Evolutionary conservation across 2,797 vertebrate genomes (phyloP).

Genomic region (Bucorvus abyssinicus): DNA sequence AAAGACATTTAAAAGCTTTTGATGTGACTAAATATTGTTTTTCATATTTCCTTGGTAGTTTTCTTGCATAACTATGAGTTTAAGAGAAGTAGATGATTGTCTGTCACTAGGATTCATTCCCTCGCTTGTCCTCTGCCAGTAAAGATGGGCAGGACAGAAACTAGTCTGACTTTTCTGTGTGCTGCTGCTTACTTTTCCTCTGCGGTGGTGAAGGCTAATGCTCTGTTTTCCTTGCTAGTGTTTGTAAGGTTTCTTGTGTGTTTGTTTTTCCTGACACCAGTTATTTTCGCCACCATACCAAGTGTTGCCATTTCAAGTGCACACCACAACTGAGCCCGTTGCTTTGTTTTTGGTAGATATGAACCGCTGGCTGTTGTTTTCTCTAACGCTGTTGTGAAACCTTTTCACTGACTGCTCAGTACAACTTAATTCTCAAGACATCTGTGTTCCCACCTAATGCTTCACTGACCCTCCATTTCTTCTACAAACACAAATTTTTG

Average conservation of each 20-base stretch:
- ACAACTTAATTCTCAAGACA: not conserved
- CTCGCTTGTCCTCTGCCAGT: not conserved
- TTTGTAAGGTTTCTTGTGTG: not conserved
- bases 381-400: not conserved
- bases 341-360: not conserved
- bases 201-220: not conserved
- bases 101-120: not conserved
- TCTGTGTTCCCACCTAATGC: not conserved
- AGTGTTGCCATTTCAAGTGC: not conserved
- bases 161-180: not conserved
- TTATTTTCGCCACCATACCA: not conserved
- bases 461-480: not conserved
- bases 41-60: not conserved
- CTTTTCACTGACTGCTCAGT: not conserved
- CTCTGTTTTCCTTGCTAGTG: not conserved
- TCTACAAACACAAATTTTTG: not conserved
- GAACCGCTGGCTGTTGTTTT: not conserved
- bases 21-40: not conserved
- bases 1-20: not conserved
- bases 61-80: not conserved
- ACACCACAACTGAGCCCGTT: not conserved
- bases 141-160: not conserved
- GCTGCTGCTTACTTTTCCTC: not conserved
- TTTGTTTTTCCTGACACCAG: not conserved
- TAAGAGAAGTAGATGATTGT: not conserved